These are phyloP conservation scores for Uria lomvia DNA, from an alignment of 2,113 vertebrate species.

Conservation along the genomic window DNA sequence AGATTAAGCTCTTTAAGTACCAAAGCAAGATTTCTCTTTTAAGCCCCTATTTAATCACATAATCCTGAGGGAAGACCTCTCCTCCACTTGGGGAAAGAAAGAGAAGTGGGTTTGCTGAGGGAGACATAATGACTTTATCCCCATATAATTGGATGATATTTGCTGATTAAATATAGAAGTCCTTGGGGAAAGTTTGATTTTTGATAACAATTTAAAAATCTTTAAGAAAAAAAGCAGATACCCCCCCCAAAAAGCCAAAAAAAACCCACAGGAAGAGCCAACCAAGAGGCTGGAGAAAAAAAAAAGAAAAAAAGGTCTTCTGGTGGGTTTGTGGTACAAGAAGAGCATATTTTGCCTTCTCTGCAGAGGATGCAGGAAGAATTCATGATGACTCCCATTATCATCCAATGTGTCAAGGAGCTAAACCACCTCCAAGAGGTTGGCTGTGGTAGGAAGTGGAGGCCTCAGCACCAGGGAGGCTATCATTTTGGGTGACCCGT, in stretches of 20 bases:
- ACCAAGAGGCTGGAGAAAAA: no score
- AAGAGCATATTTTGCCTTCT: rapidly evolving
- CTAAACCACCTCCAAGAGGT: background rate
- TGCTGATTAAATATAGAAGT: background rate
- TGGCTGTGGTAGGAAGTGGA: background rate
- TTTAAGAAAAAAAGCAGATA: background rate
- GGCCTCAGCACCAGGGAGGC: background rate
- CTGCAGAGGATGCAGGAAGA: background rate
- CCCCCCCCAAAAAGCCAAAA: no score
- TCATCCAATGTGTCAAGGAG: background rate
- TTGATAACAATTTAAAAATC: background rate
- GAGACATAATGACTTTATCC: slow-evolving; percentile 3
- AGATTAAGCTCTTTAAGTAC: slow-evolving; percentile 35
- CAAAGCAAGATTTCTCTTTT: slow-evolving; percentile 35
- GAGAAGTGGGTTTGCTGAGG: background rate
- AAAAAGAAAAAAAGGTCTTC: no score
- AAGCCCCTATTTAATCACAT: slow-evolving; percentile 29
- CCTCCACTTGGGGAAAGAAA: background rate
- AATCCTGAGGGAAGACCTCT: slow-evolving; percentile 35
- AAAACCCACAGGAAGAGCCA: background rate
- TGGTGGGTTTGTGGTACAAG: background rate
- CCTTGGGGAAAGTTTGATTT: background rate
- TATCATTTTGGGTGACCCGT: background rate
- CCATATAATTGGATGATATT: background rate
- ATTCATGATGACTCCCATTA: rapidly evolving